A percentile compares a stretch with the other conserved stretches of the same genome.
These are phyloP conservation scores for Sorex maritimensis DNA, from an alignment of 2,797 vertebrate species.

Conservation along the genomic window DNA sequence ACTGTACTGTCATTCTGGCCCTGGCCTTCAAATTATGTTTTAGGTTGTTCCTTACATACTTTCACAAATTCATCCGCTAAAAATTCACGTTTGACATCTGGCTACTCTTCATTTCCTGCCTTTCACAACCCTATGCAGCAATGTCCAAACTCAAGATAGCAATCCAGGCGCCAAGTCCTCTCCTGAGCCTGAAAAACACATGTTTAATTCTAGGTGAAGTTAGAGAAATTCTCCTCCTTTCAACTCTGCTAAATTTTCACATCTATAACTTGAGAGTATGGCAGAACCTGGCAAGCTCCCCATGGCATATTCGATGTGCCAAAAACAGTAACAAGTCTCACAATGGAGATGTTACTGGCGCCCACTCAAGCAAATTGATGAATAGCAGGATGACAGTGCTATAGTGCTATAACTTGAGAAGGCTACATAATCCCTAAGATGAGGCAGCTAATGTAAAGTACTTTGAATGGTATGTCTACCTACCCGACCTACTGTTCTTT, in stretches of 20 bases:
- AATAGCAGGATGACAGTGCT: too few species aligned
- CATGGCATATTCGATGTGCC: too few species aligned
- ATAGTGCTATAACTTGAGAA: neutral
- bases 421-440: neutral
- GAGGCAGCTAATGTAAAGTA: neutral
- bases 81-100: accelerated
- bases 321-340: too few species aligned
- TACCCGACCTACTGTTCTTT: too few species aligned
- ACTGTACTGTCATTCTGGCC: neutral
- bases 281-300: too few species aligned
- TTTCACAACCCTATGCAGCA: neutral
- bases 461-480: too few species aligned
- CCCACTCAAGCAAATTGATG: too few species aligned
- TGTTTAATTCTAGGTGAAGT: neutral
- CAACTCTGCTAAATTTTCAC: neutral
- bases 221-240: neutral
- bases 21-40: neutral
- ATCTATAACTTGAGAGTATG: neutral
- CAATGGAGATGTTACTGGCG: too few species aligned
- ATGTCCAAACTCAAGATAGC: neutral
- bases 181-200: neutral
- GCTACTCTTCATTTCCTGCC: neutral
- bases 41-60: neutral
- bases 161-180: neutral
- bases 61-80: neutral